Conservation (phyloP, 2,888 invertebrate species). For the Diadromus collaris region DNA sequence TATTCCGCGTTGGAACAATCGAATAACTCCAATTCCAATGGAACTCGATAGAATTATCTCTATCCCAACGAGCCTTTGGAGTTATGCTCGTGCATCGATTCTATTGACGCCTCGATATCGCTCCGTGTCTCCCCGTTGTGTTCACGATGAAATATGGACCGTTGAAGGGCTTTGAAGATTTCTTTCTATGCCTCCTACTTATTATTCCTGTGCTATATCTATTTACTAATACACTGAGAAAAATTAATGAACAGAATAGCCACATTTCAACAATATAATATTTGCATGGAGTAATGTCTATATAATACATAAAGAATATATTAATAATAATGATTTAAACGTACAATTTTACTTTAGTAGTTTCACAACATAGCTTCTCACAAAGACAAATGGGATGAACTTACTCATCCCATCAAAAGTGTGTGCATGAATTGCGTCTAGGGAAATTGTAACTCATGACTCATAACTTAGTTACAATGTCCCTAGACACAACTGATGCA, state of each 20-base stretch:
- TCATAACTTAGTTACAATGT: no score
- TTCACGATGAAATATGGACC: not conserved
- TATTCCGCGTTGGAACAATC: not conserved
- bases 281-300: no score
- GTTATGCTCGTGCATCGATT: not conserved
- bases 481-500: no score
- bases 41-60: constrained; percentile 3
- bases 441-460: no score
- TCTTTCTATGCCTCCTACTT: not conserved
- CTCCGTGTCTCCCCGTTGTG: no score
- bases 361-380: no score
- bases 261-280: not conserved
- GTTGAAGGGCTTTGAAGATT: not conserved
- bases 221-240: not conserved
- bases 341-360: no score
- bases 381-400: no score
- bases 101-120: not conserved
- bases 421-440: no score
- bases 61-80: not conserved
- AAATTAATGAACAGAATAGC: not conserved
- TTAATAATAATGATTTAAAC: no score
- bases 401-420: no score
- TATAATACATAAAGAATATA: no score
- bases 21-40: constrained; percentile 7
- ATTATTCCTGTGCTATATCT: not conserved